phyloP scores from a whole-genome alignment of 2,888 invertebrate genomes.

The Corbicula japonica region DNA sequence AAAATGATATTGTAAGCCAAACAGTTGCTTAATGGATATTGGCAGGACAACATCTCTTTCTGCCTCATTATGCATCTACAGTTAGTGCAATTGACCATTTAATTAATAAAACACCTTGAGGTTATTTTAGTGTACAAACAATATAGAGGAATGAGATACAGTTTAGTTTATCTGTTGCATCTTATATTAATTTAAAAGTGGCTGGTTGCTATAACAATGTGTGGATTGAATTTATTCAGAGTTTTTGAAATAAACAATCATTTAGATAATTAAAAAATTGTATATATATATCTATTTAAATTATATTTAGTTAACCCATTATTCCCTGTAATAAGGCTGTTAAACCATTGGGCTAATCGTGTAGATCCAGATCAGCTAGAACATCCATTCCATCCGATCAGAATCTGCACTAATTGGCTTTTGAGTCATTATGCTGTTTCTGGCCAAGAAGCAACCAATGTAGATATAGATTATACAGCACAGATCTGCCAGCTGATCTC shows the following conservation, averaged over 20 bases:
- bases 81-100: constrained; percentile 30
- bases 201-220: background rate
- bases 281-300: background rate
- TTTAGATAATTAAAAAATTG: background rate
- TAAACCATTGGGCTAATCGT: too few relatives aligned
- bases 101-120: constrained; percentile 25
- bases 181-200: background rate
- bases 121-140: constrained; percentile 7
- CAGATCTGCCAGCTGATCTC: background rate
- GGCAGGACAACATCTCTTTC: constrained; percentile 18
- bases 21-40: too few relatives aligned
- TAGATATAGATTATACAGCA: background rate
- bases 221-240: background rate
- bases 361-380: too few relatives aligned
- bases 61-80: constrained; percentile 22
- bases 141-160: background rate
- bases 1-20: too few relatives aligned
- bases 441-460: background rate
- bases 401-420: too few relatives aligned
- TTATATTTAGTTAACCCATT: background rate
- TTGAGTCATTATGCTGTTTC: too few relatives aligned
- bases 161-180: background rate
- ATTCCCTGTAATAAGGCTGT: too few relatives aligned
- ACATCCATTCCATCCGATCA: too few relatives aligned
- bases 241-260: background rate